Evolutionary conservation across 2,888 invertebrate species (phyloP).

Genomic region (Coecobrya sp.): DNA sequence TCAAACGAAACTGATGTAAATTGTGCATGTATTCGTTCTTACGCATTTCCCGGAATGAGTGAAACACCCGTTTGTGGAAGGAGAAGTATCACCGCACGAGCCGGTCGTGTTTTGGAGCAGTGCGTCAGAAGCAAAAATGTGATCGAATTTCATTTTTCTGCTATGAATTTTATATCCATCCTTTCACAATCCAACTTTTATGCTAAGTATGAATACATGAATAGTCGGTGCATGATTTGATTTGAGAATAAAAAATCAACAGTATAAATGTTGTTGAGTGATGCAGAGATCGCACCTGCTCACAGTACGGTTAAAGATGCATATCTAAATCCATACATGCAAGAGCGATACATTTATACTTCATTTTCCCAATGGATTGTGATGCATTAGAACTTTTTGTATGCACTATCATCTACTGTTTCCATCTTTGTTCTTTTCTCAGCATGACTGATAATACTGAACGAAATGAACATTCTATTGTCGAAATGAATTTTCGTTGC

Average conservation of each 20-base stretch:
- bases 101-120: no score
- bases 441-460: not conserved
- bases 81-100: no score
- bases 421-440: not conserved
- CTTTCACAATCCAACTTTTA: no score
- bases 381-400: no score
- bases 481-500: not conserved
- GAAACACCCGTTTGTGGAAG: no score
- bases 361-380: no score
- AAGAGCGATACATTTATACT: no score
- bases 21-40: not conserved
- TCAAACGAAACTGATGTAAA: not conserved
- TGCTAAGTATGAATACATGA: not conserved
- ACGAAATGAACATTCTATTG: not conserved
- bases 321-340: no score
- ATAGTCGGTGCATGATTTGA: not conserved
- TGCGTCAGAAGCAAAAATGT: not conserved
- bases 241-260: not conserved
- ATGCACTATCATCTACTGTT: not conserved
- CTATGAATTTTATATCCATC: not conserved
- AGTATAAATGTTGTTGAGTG: no score
- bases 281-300: no score
- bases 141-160: not conserved
- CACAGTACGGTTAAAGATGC: no score
- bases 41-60: conserved; percentile 3